Evolutionary conservation across 64 coral and sea anemone species (phyloP).

Genomic region (Acropora tenuis): DNA sequence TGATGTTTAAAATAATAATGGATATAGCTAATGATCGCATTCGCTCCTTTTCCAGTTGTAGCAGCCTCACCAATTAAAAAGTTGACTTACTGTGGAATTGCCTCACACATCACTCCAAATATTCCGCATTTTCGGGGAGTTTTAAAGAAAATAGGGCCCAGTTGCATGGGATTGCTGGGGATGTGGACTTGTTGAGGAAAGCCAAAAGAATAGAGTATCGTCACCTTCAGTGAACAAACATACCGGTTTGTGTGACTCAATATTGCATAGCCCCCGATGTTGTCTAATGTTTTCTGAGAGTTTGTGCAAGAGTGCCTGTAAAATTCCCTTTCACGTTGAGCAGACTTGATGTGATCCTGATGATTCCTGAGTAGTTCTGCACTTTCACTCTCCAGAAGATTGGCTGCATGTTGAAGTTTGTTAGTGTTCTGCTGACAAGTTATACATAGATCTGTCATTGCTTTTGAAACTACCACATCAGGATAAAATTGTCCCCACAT

Average conservation of each 20-base stretch:
- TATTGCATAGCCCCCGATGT: too few species aligned
- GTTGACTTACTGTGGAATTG: slow-evolving; percentile 26
- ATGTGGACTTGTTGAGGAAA: background rate
- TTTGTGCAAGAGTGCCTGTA: too few species aligned
- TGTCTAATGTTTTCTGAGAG: too few species aligned
- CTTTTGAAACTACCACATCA: slow-evolving; percentile 60
- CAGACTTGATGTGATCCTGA: too few species aligned
- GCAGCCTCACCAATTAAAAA: slow-evolving; percentile 34
- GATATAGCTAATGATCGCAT: slow-evolving; percentile 28
- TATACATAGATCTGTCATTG: slow-evolving; percentile 60
- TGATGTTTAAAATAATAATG: slow-evolving; percentile 49
- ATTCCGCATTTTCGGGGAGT: slow-evolving; percentile 29
- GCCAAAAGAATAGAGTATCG: background rate
- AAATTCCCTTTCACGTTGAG: too few species aligned
- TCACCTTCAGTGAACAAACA: background rate
- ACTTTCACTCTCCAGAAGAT: slow-evolving; percentile 15
- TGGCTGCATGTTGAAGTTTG: slow-evolving; percentile 62
- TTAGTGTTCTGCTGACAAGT: slow-evolving; percentile 69
- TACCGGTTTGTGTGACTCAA: too few species aligned
- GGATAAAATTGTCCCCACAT: slow-evolving; percentile 64
- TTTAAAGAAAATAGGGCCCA: slow-evolving; percentile 8
- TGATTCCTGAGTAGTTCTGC: too few species aligned
- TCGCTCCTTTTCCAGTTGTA: slow-evolving; percentile 26
- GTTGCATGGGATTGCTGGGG: background rate
- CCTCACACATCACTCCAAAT: slow-evolving; percentile 43